Conservation (phyloP, 1,140 invertebrate genomes). For the Drosophila leontia region DNA sequence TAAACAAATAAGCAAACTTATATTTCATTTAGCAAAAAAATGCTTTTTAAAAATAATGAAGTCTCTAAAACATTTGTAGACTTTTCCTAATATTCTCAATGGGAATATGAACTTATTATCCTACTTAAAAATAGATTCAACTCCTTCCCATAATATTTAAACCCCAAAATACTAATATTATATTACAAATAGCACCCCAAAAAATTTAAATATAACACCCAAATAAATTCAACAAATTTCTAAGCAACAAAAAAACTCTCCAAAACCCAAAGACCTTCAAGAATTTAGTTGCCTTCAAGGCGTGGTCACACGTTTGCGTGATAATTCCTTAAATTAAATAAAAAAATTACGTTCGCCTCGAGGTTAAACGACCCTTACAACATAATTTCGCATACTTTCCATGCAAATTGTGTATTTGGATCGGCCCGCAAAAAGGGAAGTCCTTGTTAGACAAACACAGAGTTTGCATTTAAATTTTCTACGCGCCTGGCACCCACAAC, state of each 20-base stretch:
- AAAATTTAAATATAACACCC: background rate
- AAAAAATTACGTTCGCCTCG: conserved; percentile 8
- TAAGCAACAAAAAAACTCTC: rapidly evolving
- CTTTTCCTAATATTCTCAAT: too few species aligned
- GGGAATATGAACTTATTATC: too few species aligned
- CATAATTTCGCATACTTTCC: conserved; percentile 33
- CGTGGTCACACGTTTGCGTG: background rate
- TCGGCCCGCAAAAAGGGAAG: background rate
- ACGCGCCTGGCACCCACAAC: conserved; percentile 1
- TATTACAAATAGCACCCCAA: background rate
- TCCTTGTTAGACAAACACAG: conserved; percentile 26
- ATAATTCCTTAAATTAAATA: conserved; percentile 21
- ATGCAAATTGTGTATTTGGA: conserved; percentile 22
- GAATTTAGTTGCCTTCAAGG: background rate
- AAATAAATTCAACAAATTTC: too few species aligned
- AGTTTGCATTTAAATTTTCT: conserved; percentile 26
- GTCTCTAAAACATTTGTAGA: too few species aligned
- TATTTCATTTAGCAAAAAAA: too few species aligned
- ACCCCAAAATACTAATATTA: rapidly evolving
- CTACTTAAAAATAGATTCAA: background rate
- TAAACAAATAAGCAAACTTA: too few species aligned
- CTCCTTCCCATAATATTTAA: too few species aligned
- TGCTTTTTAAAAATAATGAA: too few species aligned
- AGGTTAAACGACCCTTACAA: conserved; percentile 26
- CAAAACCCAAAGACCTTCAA: too few species aligned